Evolutionary conservation across 2,888 invertebrate species (phyloP).

Genomic region (Panorpa germanica): DNA sequence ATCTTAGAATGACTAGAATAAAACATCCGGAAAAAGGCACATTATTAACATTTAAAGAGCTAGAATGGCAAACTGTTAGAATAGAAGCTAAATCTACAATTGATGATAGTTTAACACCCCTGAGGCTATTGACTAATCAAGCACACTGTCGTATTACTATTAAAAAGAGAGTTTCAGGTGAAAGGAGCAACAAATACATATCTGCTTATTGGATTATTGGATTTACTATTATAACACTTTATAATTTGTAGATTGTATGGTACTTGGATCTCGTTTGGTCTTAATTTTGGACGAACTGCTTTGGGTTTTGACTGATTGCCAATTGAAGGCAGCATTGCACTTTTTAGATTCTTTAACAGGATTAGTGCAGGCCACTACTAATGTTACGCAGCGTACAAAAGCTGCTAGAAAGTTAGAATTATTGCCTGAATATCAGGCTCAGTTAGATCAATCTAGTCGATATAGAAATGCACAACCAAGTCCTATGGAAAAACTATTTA

Average conservation of each 20-base stretch:
- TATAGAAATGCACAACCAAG: constrained; percentile 18
- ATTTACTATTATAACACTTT: not conserved
- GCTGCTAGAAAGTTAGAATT: constrained; percentile 62
- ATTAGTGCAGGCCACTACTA: constrained; percentile 62
- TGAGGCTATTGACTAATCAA: constrained; percentile 82
- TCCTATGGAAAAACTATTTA: constrained; percentile 45
- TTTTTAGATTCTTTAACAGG: constrained; percentile 72
- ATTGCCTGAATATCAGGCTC: constrained; percentile 55
- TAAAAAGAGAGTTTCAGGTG: constrained; percentile 80
- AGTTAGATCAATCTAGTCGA: constrained; percentile 31
- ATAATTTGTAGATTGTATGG: constrained; percentile 58
- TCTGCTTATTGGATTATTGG: constrained; percentile 7
- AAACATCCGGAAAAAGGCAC: constrained; percentile 80
- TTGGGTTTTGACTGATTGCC: constrained; percentile 95
- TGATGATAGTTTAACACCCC: constrained; percentile 62
- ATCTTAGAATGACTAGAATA: constrained; percentile 78
- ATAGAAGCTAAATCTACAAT: constrained; percentile 82
- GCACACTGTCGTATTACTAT: constrained; percentile 89
- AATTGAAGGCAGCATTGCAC: constrained; percentile 80
- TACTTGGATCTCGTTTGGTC: constrained; percentile 79
- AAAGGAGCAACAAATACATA: constrained; percentile 8
- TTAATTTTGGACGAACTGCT: constrained; percentile 88
- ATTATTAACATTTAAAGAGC: constrained; percentile 87
- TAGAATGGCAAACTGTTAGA: constrained; percentile 92
- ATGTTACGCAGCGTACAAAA: constrained; percentile 61